Evolutionary conservation across 1,140 invertebrate species (phyloP), one percentile per base, ranked within the genome.

Genomic region (Battus philenor): DNA sequence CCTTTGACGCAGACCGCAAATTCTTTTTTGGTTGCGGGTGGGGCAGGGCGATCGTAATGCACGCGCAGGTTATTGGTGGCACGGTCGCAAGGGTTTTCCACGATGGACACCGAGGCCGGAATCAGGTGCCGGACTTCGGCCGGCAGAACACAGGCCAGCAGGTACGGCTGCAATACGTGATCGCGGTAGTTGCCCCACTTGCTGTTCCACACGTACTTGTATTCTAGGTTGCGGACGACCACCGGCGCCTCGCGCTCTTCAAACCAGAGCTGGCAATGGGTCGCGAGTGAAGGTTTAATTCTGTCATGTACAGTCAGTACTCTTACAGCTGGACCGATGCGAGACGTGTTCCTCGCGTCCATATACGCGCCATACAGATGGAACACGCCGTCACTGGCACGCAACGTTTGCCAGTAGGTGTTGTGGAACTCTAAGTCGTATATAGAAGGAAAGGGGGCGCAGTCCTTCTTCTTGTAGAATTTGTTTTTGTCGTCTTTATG

Each of bases 1-100:
- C 89, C 97, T 87, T 98, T 98, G 9, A 98, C 96, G 71, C 97
- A 98, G 0, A 98, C 96, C 0, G 95, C 96, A 73, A 98, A 97
- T 1, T 92, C 91, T 62, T 94, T 91, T 92, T 87, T 38, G 65
- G 80, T 33, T 7, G 49, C 56, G 7, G 65, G 63, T 27, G 70
- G 58, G 15, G 54, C 4, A 8, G 93, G 91, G 47, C 90, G 90
- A 59, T 95, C 91, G 75, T 95, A 94, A 50, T 95, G 93, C 1
- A 98, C 93, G 2, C 92, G 85, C n/a, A 97, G 80, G 81, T 96
- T 96, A 63, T 95, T 97, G 2, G 90, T 95, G 2, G 94, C 91
- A 10, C 90, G 92, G 63, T 97, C 93, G 81, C 95, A 97, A 3
- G 91, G 89, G 56, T 91, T 92, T 70, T 95, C 93, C 1, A 96